Base-by-base conservation (phyloP, 37 sponge, comb jelly and placozoan genomes). In the Oopsacas minuta region DNA sequence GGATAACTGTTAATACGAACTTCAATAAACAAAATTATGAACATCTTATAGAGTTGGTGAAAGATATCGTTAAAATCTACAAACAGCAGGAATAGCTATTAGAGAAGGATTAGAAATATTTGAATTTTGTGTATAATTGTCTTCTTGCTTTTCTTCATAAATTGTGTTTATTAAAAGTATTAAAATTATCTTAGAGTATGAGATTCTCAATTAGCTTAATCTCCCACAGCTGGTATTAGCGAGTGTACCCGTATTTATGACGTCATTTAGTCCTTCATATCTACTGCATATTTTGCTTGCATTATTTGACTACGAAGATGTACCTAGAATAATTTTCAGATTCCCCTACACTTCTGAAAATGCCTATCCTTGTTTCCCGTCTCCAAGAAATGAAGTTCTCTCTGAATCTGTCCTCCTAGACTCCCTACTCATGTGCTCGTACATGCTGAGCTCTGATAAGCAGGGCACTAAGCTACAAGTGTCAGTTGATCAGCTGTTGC, bases 341-440 rank as follows among this genome's bases (percentile, higher is more conserved):
- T 61, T 32, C 28, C 75, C 75, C 20, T 61, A 61, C 75, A 12
- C 22, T 42, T 42, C 49, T 7, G 28, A 61, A 12, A 34, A 61
- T 3, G 22, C 75, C 7, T 10, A 3, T 7, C 17, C 20, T 10
- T 32, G 17, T 34, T 32, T 7, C 75, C 28, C 75, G 22, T 61
- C 75, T 32, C 49, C 49, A 42, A 15, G 49, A 42, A 34, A 61
- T 20, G 75, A 61, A 3, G 75, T 3, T 5, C 32, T 61, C 32
- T 61, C 75, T 7, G 75, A 61, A 61, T 25, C 20, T 3, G 28
- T 61, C 1, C 20, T 61, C 22, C 75, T 61, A 3, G 75, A 61
- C 75, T 61, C 75, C 20, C 75, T 61, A 12, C 75, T 61, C 32
- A 61, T 61, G 75, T 61, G 28, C 75, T 61, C 75, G 20, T 42